phyloP scores from a whole-genome alignment of 2,888 invertebrate species.

The Hypomecis punctinalis region DNA sequence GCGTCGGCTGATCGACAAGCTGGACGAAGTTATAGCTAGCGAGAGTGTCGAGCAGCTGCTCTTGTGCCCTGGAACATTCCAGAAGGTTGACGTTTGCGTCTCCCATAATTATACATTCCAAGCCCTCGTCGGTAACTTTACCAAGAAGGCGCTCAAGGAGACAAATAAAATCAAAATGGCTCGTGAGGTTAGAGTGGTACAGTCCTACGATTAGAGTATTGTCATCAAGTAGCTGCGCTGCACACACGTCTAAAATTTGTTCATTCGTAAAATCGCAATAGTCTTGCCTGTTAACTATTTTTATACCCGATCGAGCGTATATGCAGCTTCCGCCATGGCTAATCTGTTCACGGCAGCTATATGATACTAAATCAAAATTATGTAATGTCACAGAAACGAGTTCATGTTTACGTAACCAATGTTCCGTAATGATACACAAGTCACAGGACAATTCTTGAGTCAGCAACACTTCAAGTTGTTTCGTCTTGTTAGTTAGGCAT shows the following conservation, averaged over 20 bases:
- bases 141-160: not conserved
- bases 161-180: not conserved
- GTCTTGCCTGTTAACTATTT: not conserved
- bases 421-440: not conserved
- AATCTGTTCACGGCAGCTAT: not conserved
- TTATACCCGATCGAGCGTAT: not conserved
- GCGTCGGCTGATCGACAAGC: not conserved
- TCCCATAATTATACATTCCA: not conserved
- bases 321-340: not conserved
- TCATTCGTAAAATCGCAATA: not conserved
- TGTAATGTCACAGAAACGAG: not conserved
- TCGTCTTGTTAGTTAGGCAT: too few relatives aligned
- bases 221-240: not conserved
- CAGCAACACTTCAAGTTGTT: not conserved
- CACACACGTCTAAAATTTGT: constrained; percentile 1
- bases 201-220: not conserved
- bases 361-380: not conserved
- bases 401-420: not conserved
- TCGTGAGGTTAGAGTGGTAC: not conserved
- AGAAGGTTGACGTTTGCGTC: not conserved
- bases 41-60: not conserved
- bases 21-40: not conserved
- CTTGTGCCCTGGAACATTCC: not conserved
- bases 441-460: not conserved
- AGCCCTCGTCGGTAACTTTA: not conserved